Evolutionary conservation across 2,888 invertebrate genomes (phyloP), one percentile per base, ranked within the genome.

Genomic region (Tholera decimalis): DNA sequence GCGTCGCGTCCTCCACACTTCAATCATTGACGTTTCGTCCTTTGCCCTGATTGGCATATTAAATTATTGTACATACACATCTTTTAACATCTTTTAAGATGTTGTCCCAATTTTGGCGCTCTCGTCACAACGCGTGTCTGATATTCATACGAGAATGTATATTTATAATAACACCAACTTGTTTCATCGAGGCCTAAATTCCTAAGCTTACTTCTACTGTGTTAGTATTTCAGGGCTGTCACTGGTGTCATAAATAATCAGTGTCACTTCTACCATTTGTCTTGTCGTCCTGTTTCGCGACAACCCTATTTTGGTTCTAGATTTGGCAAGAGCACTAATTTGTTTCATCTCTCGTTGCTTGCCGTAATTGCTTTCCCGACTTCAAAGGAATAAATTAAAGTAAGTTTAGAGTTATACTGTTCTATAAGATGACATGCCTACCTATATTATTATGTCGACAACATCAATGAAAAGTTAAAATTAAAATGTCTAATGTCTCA

Each of bases 241-340:
- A 57, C 54, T 74, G 13, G 47, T 46, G 61, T 61, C 55, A 56
- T 64, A 74, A 74, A 65, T 81, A 71, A 71, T 78, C 68, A 66
- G 68, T 47, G 68, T 71, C 71, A 60, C 26, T 59, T 50, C 56
- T 30, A 72, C 44, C 61, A 75, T 79, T 74, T 64, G 75, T 81
- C 65, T 68, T 54, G 53, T 53, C 22, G 22, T 18, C 20, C 35
- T 47, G 55, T 51, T 60, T 46, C 53, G 60, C 28, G 65, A 64
- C 63, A 64, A 62, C 65, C 63, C 79, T 80, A 44, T 65, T 67
- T 70, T 61, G 60, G 65, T 49, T 68, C 81, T 80, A 68, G 73
- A 73, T 77, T 67, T 49, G 54, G 64, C n/a, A 26, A 43, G 53
- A 64, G 57, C 46, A 50, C 74, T 74, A 78, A 78, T 81, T 77